These are phyloP conservation scores for Nymphalis urticae DNA, from an alignment of 2,888 invertebrate genomes.

Conservation along the genomic window DNA sequence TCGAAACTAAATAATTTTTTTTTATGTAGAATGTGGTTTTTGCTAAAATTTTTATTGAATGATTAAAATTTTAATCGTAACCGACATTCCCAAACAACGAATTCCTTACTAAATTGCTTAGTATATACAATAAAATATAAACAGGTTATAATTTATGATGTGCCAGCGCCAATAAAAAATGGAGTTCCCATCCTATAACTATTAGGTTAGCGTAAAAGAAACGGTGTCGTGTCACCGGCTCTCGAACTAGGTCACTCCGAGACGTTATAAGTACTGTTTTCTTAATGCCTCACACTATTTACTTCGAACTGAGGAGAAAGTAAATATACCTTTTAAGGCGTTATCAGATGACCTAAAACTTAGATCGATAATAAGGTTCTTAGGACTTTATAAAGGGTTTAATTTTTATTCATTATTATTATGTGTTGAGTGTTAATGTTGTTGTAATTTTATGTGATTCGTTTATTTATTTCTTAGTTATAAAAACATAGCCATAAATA, in stretches of 20 bases:
- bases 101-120: too few relatives aligned
- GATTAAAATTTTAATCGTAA: too few relatives aligned
- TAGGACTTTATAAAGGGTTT: background rate
- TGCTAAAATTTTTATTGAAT: too few relatives aligned
- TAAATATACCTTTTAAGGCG: slow-evolving; percentile 23
- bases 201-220: slow-evolving; percentile 36
- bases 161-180: slow-evolving; percentile 17
- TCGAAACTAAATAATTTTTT: too few relatives aligned
- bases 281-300: slow-evolving; percentile 28
- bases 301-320: slow-evolving; percentile 25
- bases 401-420: background rate
- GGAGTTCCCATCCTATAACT: slow-evolving; percentile 25
- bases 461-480: too few relatives aligned
- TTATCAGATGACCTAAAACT: slow-evolving; percentile 23
- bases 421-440: background rate
- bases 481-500: too few relatives aligned
- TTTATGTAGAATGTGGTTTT: too few relatives aligned
- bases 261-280: slow-evolving; percentile 35
- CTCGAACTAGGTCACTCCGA: slow-evolving; percentile 34
- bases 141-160: slow-evolving; percentile 8
- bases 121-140: background rate
- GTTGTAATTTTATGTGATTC: background rate
- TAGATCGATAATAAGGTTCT: slow-evolving; percentile 17
- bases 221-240: slow-evolving; percentile 33
- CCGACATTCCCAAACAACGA: too few relatives aligned